Percentiles rank a stretch among this genome's conserved stretches.
These are phyloP conservation scores for Diplodus sargus DNA, from an alignment of 2,797 vertebrate species.

Conservation along the genomic window DNA sequence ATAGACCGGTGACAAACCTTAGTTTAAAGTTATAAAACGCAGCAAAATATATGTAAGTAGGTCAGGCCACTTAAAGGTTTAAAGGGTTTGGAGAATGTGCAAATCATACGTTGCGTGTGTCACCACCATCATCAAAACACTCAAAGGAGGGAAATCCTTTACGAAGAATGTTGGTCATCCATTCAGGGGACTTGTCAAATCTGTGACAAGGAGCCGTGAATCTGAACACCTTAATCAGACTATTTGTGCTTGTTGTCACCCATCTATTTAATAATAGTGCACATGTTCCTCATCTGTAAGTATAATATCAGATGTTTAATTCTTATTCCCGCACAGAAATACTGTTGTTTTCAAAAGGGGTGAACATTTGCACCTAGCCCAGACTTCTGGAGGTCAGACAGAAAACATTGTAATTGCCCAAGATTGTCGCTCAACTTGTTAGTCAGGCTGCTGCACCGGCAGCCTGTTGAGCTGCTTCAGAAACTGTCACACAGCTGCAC, in stretches of 20 bases:
- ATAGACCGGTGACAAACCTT: too few relatives aligned
- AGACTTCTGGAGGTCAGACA: neutral
- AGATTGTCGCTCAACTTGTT: slow-evolving; percentile 50
- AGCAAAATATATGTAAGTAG: neutral
- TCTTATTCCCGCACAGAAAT: slow-evolving; percentile 1
- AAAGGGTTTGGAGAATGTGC: neutral
- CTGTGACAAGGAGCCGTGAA: neutral
- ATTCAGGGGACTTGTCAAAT: neutral
- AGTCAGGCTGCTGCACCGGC: slow-evolving; percentile 39
- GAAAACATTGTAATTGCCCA: slow-evolving; percentile 23
- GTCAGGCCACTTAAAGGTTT: neutral
- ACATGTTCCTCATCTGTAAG: neutral
- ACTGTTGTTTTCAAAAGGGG: neutral
- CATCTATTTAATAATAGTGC: neutral
- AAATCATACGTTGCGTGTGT: neutral
- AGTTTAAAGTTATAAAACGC: neutral
- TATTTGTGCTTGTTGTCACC: neutral
- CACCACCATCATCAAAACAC: neutral
- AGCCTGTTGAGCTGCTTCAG: slow-evolving; percentile 58
- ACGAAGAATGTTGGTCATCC: neutral
- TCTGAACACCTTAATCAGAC: neutral
- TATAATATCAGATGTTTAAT: slow-evolving; percentile 16
- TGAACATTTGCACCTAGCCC: neutral
- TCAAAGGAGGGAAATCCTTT: neutral
- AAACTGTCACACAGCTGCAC: slow-evolving; percentile 47